Base-by-base conservation (phyloP, 1,140 invertebrate genomes). In the Aphaenogaster rudis region DNA sequence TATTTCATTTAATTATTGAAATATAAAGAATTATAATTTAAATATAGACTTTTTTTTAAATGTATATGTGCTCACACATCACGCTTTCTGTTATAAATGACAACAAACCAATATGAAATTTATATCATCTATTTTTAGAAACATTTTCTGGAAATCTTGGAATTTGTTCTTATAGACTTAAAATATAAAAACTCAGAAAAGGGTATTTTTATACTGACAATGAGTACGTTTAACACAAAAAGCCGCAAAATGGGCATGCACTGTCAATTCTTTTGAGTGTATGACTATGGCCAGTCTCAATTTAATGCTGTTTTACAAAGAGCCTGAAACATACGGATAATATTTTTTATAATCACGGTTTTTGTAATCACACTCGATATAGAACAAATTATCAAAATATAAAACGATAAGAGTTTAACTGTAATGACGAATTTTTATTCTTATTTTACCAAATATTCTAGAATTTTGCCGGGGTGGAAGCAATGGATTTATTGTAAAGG, bases 161-260 rank as follows among this genome's bases (percentile, higher is more conserved):
- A 61, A 13, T 4, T 11, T 33, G 28, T 63, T 63, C 13, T 28
- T 28, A 28, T 28, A 28, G 28, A 28, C 28, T 1, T 28, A 28
- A 28, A 28, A 28, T 28, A 28, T 28, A 28, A 28, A 28, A 28
- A 28, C 28, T 28, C 28, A 28, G 28, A 28, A 28, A 28, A 28
- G 28, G 28, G 28, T 28, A 28, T 28, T 28, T 28, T 28, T 28
- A 28, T 28, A 28, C 28, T 28, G 28, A 28, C 28, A 28, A 28
- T 28, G 28, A 28, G 28, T 28, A 28, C 28, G 28, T 8, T 59
- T 88, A 36, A 88, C 88, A 79, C 33, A 84, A n/a, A 82, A 88
- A 13, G 81, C 82, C 9, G 67, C 90, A 48, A 66, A 81, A 59
- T 92, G 90, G 79, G 90, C 90, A 13, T 92, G 93, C 59, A 61